Percentiles rank a stretch among this genome's conserved stretches.
phyloP scores from a whole-genome alignment of 1,140 invertebrate species.

The Diprion similis region DNA sequence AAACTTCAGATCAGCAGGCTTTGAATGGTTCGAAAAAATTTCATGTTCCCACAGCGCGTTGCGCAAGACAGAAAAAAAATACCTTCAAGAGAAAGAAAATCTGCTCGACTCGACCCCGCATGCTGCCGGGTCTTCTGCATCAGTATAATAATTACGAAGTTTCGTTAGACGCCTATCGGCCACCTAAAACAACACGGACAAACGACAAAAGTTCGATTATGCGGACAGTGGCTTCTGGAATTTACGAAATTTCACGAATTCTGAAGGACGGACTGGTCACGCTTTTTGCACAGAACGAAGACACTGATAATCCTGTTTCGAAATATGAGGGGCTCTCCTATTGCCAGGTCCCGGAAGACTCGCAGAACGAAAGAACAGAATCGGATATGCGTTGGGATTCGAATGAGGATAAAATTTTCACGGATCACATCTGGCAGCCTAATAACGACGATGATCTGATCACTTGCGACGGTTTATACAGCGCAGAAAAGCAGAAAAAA shows the following conservation, averaged over 20 bases:
- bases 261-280: neutral
- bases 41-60: neutral
- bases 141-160: conserved; percentile 2
- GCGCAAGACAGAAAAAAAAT: neutral
- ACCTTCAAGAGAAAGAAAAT: too few relatives aligned
- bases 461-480: too few relatives aligned
- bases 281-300: neutral
- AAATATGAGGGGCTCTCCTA: too few relatives aligned
- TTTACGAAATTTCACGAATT: neutral
- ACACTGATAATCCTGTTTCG: neutral
- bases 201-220: neutral
- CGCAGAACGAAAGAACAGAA: too few relatives aligned
- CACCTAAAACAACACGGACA: neutral
- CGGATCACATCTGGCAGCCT: too few relatives aligned
- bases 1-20: neutral
- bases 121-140: neutral
- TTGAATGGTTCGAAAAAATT: neutral
- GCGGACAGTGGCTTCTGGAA: neutral
- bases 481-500: too few relatives aligned
- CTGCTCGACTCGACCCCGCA: neutral
- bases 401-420: too few relatives aligned
- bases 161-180: neutral
- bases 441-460: too few relatives aligned
- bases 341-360: too few relatives aligned
- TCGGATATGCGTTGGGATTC: too few relatives aligned